Conservation (phyloP, 2,113 vertebrate species). For the Spizaetus ornatus region DNA sequence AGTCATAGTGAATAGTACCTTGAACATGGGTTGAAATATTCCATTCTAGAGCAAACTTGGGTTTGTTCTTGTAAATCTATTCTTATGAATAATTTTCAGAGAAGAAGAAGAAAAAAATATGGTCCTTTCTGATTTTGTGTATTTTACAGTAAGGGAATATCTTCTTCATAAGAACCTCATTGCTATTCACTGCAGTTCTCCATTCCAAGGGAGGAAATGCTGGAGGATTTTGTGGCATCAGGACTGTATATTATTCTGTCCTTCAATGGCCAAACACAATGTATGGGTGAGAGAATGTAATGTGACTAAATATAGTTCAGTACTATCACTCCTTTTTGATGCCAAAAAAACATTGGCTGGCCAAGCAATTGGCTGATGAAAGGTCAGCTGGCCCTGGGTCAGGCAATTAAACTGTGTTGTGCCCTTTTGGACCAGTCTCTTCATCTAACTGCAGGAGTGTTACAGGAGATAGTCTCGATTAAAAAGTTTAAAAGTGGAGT, state of each 20-base stretch:
- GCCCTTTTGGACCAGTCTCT: background rate
- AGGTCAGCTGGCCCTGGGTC: background rate
- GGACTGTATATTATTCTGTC: background rate
- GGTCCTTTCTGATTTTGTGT: background rate
- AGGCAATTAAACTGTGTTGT: background rate
- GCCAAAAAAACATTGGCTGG: background rate
- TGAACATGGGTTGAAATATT: slow-evolving; percentile 30
- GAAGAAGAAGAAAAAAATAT: background rate
- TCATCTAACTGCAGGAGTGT: background rate
- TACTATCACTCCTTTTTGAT: background rate
- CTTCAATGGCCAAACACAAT: background rate
- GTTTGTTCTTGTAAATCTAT: slow-evolving; percentile 20
- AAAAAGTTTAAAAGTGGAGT: background rate
- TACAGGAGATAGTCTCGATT: background rate
- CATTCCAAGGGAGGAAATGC: background rate
- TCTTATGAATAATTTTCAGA: slow-evolving; percentile 27
- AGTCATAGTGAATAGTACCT: slow-evolving; percentile 26
- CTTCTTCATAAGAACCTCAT: background rate
- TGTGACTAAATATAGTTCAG: background rate
- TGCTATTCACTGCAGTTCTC: background rate
- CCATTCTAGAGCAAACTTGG: background rate
- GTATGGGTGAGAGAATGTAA: background rate
- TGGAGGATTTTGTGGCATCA: background rate
- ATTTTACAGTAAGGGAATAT: background rate
- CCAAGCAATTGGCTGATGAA: background rate